Base-by-base conservation (phyloP, 2,113 vertebrate genomes). In the Desmodus rotundus region DNA sequence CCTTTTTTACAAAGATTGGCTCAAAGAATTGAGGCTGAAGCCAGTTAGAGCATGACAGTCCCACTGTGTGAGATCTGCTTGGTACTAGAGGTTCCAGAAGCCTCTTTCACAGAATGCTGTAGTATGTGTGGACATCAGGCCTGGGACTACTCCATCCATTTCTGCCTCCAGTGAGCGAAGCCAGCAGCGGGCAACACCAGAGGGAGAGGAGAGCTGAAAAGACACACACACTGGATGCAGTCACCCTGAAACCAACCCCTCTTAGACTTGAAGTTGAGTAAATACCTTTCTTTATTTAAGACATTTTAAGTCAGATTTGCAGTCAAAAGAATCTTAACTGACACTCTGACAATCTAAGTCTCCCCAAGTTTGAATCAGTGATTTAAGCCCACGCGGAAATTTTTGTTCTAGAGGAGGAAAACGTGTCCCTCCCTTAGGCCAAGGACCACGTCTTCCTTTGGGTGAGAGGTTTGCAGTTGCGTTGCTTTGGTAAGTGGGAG, bases 361-460 rank as follows among this genome's bases (percentile, higher is more conserved):
- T 94, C 56, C 4, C 19, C 47, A 73, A 4, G 4, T 31, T 47
- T 94, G 58, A 74, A 10, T n/a, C 47, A 76, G 9, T n/a, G n/a
- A 89, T 41, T 82, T 73, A 72, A 87, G 33, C n/a, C 33, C 24
- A 43, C 2, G 17, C 72, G 84, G 74, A 58, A 6, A 54, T 52
- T 80, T 85, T 52, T 12, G n/a, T 61, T 85, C 38, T 22, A 31
- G 61, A 76, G 2, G 10, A 81, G 17, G 9, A 65, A 45, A 38
- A n/a, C 0, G 0, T 26, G 0, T 22, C 56, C 3, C 15, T n/a
- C 19, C 14, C 26, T 33, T 11, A 61, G 73, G 13, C 61, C n/a
- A 36, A 19, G 36, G 14, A 2, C 7, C 1, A 10, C 1, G 7
- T 68, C 33, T 52, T 56, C 24, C 24, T 63, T 15, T 45, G 19